phyloP scores from a whole-genome alignment of 2,888 invertebrate genomes.

The Troides helena region DNA sequence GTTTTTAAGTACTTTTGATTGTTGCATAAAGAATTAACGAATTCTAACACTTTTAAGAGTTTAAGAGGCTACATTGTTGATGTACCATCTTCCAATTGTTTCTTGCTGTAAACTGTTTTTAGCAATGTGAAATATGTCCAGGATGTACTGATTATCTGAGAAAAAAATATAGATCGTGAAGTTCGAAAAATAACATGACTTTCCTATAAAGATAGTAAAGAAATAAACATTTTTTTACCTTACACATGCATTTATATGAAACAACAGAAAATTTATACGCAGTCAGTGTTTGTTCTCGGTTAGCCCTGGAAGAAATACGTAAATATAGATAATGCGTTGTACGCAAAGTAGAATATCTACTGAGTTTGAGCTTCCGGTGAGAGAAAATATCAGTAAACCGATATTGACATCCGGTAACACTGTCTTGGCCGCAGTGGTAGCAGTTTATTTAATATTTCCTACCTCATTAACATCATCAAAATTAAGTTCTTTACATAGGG shows the following conservation, averaged over 20 bases:
- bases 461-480: constrained; percentile 58
- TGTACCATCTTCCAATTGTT: not conserved
- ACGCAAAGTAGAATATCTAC: too few species aligned
- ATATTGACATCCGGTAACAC: too few species aligned
- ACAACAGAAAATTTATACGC: constrained; percentile 69
- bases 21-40: not conserved
- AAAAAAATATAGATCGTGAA: constrained; percentile 30
- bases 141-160: constrained; percentile 69
- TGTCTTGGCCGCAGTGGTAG: too few species aligned
- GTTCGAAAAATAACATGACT: not conserved
- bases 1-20: not conserved
- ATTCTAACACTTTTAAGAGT: not conserved
- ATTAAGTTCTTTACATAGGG: constrained; percentile 52
- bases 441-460: constrained; percentile 9
- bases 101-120: constrained; percentile 51
- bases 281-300: constrained; percentile 55
- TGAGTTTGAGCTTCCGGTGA: too few species aligned
- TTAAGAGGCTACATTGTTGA: not conserved
- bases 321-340: not conserved
- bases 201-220: not conserved
- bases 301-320: constrained; percentile 45
- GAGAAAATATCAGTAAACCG: too few species aligned
- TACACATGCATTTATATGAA: constrained; percentile 62
- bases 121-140: constrained; percentile 73
- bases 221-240: constrained; percentile 42